Base-by-base conservation (phyloP, 2,888 invertebrate genomes). In the Muscina levida region DNA sequence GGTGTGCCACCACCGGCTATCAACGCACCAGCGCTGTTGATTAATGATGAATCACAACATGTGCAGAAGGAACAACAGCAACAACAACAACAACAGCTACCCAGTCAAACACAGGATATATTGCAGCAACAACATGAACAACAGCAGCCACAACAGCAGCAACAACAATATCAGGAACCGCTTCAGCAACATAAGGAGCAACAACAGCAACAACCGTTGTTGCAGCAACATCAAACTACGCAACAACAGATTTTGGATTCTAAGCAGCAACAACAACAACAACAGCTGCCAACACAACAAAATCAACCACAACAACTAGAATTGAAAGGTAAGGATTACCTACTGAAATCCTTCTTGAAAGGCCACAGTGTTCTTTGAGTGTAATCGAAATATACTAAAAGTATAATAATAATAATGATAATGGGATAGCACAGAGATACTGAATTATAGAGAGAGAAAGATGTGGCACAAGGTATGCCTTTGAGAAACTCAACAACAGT, bases 1-100 rank as follows among this genome's bases (percentile, higher is more conserved):
- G 83, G 83, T 79, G 79, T 85, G 80, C 83, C 85, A 79, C 77
- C 83, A 84, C 84, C 78, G 79, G 83, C 78, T 62, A 73, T 77
- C 72, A 68, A 77, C 48, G 68, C 46, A 15, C 53, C 57, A 42
- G n/a, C 22, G 19, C 17, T 24, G 24, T 66, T 79, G 44, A 59
- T 79, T 19, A 66, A 56, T 39, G 70, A 82, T 71, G 72, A 76
- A 56, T 70, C 72, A 37, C 72, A 68, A 42, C 37, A 59, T 70
- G 70, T 73, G 39, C 79, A 82, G 39, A 72, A 82, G 44, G 72
- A 73, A 67, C 72, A 62, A 39, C 71, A 79, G 26, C 65, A 67
- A 62, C 78, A 74, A 48, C 77, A 22, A 24, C 75, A 71, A 48
- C 76, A 72, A 56, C 48, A 72, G 44, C 85, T 82, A 70, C 77